Base-by-base conservation (phyloP, 2,888 invertebrate genomes). In the Xestia sexstrigata region DNA sequence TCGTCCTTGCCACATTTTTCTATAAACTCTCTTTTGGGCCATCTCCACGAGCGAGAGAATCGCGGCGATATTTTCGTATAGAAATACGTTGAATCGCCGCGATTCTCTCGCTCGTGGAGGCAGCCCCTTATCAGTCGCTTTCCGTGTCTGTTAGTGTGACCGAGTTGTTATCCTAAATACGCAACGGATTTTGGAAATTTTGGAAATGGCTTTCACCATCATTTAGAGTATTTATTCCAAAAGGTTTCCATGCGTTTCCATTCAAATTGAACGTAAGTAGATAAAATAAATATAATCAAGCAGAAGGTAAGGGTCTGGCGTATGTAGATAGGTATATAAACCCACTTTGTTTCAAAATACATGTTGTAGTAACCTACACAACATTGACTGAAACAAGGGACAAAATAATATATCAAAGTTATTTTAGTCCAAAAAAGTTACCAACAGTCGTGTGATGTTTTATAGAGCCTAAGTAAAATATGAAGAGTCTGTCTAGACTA, bases 401-500 rank as follows among this genome's bases (percentile, higher is more conserved):
- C 20, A 35, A 62, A 35, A 62, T 20, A 62, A 62, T 35, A 42
- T 1, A 49, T 26, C 39, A 49, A 75, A n/a, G 47, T 78, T 76
- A 30, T 65, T n/a, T n/a, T n/a, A 26, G 39, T n/a, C 39, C n/a
- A 35, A 35, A 62, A 30, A 49, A 42, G 11, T 20, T 35, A 67
- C 35, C 35, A 2, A 35, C 15, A 49, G 9, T 26, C 11, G 9
- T 26, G 11, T 60, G n/a, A 65, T 75, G 20, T 63, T 74, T 26
- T 81, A 30, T 75, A 49, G 39, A 63, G 20, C 35, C 26, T 55
- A 26, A 76, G 52, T 65, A 65, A 55, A 65, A 47, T 42, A 76
- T 77, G 49, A 42, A 42, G 6, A 42, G 42, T 65, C 17, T 49
- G 55, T 78, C 78, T 82, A 58, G 65, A 65, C 77, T 76, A 30